Evolutionary conservation across 2,797 vertebrate species (phyloP).

Genomic region (Peromyscus attwateri): DNA sequence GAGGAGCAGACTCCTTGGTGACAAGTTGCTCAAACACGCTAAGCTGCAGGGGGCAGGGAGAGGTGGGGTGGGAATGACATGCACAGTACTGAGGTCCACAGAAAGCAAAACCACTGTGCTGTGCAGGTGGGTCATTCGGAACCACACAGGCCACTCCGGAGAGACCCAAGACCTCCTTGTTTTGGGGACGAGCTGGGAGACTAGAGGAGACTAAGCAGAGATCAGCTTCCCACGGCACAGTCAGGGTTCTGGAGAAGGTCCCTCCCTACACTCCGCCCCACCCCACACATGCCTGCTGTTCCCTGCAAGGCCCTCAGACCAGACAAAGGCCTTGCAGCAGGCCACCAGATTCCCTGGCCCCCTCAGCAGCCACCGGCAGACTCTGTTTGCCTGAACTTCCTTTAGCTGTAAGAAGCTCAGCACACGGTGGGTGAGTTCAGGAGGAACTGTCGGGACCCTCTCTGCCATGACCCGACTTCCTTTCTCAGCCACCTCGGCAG

Average conservation of each 20-base stretch:
- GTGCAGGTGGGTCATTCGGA: fast-evolving
- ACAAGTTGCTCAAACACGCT: background rate
- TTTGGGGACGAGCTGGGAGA: background rate
- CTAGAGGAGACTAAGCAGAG: no score
- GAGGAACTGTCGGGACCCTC: background rate
- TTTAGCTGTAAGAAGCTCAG: background rate
- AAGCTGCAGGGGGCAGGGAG: background rate
- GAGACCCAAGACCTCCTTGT: background rate
- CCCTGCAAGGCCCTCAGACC: background rate
- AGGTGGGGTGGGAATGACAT: background rate
- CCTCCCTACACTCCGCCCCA: background rate
- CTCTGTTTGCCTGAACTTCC: background rate
- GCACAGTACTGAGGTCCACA: background rate
- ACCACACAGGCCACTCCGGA: background rate
- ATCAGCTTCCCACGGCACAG: background rate
- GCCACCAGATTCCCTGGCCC: background rate
- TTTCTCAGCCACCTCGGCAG: background rate
- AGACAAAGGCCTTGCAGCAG: background rate
- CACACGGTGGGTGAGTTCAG: fast-evolving
- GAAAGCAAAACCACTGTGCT: background rate
- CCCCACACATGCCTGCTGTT: background rate
- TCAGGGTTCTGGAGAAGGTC: background rate
- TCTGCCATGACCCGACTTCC: background rate
- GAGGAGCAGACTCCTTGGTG: background rate
- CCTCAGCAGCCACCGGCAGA: background rate